Evolutionary conservation across 2,888 invertebrate species (phyloP), one percentile per base, ranked within the genome.

Genomic region (Synanthedon formicaeformis): DNA sequence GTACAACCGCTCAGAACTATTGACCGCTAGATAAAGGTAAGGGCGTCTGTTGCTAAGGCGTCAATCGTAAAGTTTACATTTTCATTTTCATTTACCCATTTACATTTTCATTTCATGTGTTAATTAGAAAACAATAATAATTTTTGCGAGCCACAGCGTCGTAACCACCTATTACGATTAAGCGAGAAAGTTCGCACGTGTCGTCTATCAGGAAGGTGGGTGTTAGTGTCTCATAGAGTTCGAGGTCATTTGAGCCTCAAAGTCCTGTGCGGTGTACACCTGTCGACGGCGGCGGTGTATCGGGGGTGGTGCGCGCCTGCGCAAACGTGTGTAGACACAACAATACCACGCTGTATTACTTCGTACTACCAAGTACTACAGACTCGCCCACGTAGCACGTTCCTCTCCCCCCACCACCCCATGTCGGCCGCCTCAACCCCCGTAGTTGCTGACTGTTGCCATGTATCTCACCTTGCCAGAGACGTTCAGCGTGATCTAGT

Each of bases 351-450:
- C 69, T 72, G 77, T 78, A 66, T 71, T 71, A 64, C 57, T 73
- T 64, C 75, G 78, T 85, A 86, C 86, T 83, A 85, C 75, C 71
- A 77, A 71, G 83, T 83, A 87, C 87, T 86, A 86, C 86, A 87
- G 87, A 87, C 87, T 81, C 87, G 86, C 87, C 87, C 85, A 87
- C 87, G 85, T 77, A 70, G 66, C 70, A 8, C 34, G 34, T 57
- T 61, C 65, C 62, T 65, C 66, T 63, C 60, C 69, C 60, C 60
- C 55, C 57, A 53, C 53, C 56, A 53, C 55, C 57, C 59, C 57
- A 54, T 58, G 62, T 56, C 54, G 55, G 23, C 57, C 63, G 57
- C 56, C 61, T 18, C 34, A 16, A n/a, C 23, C 41, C 41, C 12
- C 51, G 16, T 14, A 40, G 11, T 48, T 40, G n/a, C 41, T 57